These are phyloP conservation scores for Champsocephalus esox DNA, from an alignment of 2,797 vertebrate genomes.

Conservation along the genomic window DNA sequence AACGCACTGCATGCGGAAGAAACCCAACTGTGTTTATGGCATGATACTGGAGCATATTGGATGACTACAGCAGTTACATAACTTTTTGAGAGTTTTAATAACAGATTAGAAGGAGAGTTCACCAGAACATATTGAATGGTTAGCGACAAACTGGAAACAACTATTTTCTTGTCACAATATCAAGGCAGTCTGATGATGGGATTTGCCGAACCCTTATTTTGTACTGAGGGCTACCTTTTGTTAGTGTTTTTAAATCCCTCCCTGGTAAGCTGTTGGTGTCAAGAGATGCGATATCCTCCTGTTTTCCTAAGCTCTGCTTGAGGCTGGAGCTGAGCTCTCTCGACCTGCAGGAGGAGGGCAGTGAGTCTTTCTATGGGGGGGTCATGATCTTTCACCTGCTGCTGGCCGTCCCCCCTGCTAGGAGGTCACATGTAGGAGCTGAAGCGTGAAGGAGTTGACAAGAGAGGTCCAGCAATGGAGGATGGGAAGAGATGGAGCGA, in stretches of 20 bases:
- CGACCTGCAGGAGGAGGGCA: slow-evolving; percentile 28
- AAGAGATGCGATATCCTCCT: slow-evolving; percentile 48
- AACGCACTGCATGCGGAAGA: slow-evolving; percentile 53
- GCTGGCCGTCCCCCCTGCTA: slow-evolving; percentile 59
- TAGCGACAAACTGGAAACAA: not conserved
- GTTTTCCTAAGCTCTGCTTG: slow-evolving; percentile 58
- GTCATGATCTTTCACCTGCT: slow-evolving; percentile 78
- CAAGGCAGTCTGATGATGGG: not conserved
- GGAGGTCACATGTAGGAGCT: slow-evolving; percentile 68
- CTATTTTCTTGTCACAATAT: slow-evolving; percentile 1
- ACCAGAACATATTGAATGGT: not conserved
- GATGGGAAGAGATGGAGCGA: slow-evolving; percentile 12
- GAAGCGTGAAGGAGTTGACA: slow-evolving; percentile 63
- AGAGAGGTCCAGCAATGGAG: slow-evolving; percentile 24
- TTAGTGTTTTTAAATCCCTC: slow-evolving; percentile 30
- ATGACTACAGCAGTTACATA: slow-evolving; percentile 10
- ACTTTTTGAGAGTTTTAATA: not conserved
- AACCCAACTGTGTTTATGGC: slow-evolving; percentile 46
- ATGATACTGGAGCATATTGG: slow-evolving; percentile 39
- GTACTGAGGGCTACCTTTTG: not conserved
- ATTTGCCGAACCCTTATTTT: slow-evolving; percentile 26
- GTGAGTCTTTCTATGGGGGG: slow-evolving; percentile 59
- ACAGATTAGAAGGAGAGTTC: not conserved
- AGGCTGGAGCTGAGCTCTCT: slow-evolving; percentile 38
- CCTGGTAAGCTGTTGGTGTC: slow-evolving; percentile 35